Evolutionary conservation across 2,888 invertebrate species (phyloP), one percentile per base, ranked within the genome.

Genomic region (Chrysomela aeneicollis): DNA sequence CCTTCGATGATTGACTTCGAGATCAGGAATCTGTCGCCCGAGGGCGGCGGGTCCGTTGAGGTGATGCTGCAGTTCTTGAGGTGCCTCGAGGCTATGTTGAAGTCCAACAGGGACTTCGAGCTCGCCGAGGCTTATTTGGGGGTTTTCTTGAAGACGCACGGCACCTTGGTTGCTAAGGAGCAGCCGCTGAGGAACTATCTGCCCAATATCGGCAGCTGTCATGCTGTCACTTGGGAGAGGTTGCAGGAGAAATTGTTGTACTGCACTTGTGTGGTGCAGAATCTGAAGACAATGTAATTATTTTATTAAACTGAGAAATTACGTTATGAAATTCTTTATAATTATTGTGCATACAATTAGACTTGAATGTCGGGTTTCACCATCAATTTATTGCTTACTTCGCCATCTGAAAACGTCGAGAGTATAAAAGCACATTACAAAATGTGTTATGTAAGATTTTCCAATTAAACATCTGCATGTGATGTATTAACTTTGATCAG

Each of bases 1-100:
- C 95, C 97, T 0, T 92, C 94, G 0, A 88, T 90, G 71, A 89
- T 97, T 21, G 97, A 98, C 81, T 88, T 91, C 57, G 97, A 98
- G 85, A 87, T 98, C 8, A 89, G 92, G 64, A 90, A 90, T 15
- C 83, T 98, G 75, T 86, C 90, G 19, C 90, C 92, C 0, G 90
- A 92, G 61, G 92, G 91, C 4, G 92, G 92, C 2, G 94, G 92
- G 0, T 90, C 91, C 0, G 77, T 87, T 5, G 84, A 86, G 26
- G 84, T 94, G 0, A 88, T 97, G 89, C 80, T 88, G 32, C 89
- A 92, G 72, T 97, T 96, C 83, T 82, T 97, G 60, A 86, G 88
- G 73, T 88, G 93, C 83, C 82, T 97, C 19, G 84, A 87, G 62
- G 84, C 84, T 61, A 90, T 92, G 85, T 85, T 98, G 37, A 85